phyloP scores from a whole-genome alignment of 2,113 vertebrate genomes.

The Trichechus manatus region DNA sequence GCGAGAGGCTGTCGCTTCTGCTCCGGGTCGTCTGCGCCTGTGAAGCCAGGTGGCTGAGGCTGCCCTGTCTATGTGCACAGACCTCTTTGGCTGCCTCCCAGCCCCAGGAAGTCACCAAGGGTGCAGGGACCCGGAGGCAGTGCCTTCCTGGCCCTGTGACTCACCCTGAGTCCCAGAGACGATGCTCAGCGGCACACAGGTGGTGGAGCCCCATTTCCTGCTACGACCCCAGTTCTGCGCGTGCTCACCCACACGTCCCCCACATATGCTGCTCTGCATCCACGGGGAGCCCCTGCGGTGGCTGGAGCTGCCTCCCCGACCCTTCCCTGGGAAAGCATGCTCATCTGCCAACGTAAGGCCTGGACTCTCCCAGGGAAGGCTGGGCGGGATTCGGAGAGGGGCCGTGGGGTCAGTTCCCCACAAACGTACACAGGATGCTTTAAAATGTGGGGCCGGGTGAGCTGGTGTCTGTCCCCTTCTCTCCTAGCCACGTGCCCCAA shows the following conservation, averaged over 20 bases:
- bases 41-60: background rate
- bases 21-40: background rate
- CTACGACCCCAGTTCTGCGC: too few relatives aligned
- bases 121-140: accelerated
- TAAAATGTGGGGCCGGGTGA: background rate
- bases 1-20: background rate
- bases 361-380: conserved; percentile 36
- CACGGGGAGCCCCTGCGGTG: background rate
- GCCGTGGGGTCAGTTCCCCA: conserved; percentile 13
- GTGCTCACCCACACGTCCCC: background rate
- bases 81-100: accelerated
- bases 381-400: conserved; percentile 14
- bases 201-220: background rate
- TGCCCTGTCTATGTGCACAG: accelerated
- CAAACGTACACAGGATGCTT: background rate
- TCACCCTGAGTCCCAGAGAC: background rate
- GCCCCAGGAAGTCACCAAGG: background rate
- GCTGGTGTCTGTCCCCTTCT: background rate
- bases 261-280: background rate
- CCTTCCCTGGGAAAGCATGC: conserved; percentile 33
- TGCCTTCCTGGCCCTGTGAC: background rate
- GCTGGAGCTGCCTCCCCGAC: background rate
- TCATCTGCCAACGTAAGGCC: background rate
- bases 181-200: accelerated
- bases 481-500: accelerated